Percentiles rank a stretch among this genome's conserved stretches.
phyloP scores from a whole-genome alignment of 2,797 vertebrate species.

The Rousettus madagascariensis region DNA sequence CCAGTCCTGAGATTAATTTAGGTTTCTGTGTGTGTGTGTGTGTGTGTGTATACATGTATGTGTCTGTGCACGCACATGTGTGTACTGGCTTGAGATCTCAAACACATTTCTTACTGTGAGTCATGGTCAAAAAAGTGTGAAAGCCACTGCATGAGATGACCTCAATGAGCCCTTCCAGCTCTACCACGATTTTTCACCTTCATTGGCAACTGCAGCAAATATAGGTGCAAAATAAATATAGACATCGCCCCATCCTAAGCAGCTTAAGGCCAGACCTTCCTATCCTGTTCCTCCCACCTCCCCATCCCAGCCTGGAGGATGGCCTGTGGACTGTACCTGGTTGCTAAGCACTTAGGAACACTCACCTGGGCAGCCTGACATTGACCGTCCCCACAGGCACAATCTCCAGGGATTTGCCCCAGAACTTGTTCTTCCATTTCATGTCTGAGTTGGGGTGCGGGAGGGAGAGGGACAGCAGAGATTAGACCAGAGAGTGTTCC shows the following conservation, averaged over 20 bases:
- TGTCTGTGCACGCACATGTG: no score
- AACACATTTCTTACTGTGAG: slow-evolving; percentile 23
- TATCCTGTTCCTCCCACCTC: not conserved
- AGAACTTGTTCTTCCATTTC: slow-evolving; percentile 98
- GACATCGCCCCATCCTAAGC: not conserved
- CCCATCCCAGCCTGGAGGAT: not conserved
- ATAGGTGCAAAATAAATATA: not conserved
- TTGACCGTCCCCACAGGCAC: slow-evolving; percentile 94
- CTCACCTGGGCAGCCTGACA: slow-evolving; percentile 91
- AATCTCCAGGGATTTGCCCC: slow-evolving; percentile 97
- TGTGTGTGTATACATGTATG: no score
- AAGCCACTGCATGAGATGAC: not conserved
- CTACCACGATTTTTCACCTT: not conserved
- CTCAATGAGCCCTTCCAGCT: not conserved
- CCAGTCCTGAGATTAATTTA: not conserved
- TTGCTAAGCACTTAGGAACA: rapidly evolving
- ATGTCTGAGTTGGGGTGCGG: slow-evolving; percentile 87
- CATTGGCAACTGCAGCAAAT: not conserved
- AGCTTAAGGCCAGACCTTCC: not conserved
- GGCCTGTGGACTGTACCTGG: not conserved
- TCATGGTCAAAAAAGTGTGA: not conserved
- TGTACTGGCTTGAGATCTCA: not conserved
- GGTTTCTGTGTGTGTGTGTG: not conserved
- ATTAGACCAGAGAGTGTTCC: not conserved
- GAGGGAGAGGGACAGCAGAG: not conserved